Conservation (phyloP, 2,797 vertebrate genomes). For the Hemitrygon akajei region DNA sequence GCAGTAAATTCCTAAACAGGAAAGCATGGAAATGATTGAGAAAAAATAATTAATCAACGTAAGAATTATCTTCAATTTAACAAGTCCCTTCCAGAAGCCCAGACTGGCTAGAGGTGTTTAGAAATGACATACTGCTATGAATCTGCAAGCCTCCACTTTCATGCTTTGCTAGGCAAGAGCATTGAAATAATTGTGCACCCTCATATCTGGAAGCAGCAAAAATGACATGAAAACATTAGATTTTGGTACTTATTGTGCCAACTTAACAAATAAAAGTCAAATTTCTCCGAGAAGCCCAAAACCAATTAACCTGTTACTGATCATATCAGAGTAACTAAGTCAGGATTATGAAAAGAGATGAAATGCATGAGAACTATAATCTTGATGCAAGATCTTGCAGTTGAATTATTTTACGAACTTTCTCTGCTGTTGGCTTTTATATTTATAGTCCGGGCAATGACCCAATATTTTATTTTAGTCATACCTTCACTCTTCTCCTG, state of each 20-base stretch:
- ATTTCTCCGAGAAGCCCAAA: no score
- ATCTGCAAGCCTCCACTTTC: neutral
- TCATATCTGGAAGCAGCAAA: no score
- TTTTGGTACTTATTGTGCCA: no score
- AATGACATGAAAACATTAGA: no score
- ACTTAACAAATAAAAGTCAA: no score
- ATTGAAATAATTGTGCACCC: no score
- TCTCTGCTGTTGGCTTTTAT: neutral
- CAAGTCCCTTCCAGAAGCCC: neutral
- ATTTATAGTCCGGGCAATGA: neutral
- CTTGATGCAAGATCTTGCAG: neutral
- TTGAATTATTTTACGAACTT: neutral
- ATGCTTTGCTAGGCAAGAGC: no score
- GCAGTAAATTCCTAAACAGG: slow-evolving; percentile 69
- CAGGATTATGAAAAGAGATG: neutral
- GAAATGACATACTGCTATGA: neutral
- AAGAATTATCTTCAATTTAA: neutral
- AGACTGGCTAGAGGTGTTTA: neutral
- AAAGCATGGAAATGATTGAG: neutral
- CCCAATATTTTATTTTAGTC: neutral
- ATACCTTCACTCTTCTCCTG: slow-evolving; percentile 84
- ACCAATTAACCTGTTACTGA: no score
- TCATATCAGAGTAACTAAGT: neutral
- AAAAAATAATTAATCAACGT: neutral
- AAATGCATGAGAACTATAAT: neutral